phyloP scores from a whole-genome alignment of 1,140 invertebrate species.

The Aphaenogaster rudis region DNA sequence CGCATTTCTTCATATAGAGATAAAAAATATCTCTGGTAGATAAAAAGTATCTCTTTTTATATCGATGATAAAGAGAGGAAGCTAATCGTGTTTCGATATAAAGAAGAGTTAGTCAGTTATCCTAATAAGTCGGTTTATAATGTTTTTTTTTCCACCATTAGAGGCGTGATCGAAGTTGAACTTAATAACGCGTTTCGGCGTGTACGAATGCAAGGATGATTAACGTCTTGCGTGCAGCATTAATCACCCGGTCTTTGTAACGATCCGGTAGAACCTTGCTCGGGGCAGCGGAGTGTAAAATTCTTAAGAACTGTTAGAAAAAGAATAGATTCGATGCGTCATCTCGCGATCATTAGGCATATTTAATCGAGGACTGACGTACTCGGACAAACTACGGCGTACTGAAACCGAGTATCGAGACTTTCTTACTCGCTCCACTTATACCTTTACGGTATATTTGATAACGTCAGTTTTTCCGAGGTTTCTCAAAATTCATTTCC shows the following conservation, averaged over 20 bases:
- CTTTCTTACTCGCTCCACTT: not conserved
- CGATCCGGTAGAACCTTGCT: not conserved
- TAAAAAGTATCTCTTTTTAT: constrained; percentile 9
- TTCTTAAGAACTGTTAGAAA: constrained; percentile 36
- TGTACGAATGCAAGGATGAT: constrained; percentile 14
- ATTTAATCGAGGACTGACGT: constrained; percentile 3
- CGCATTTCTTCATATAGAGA: not conserved
- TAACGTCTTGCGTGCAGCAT: constrained; percentile 24
- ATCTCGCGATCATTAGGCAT: constrained; percentile 12
- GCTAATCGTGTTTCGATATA: not conserved
- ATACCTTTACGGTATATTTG: not conserved
- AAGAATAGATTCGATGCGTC: constrained; percentile 32
- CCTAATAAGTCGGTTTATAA: not conserved
- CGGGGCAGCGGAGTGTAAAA: constrained; percentile 6
- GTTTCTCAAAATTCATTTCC: not conserved
- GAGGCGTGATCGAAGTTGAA: not conserved
- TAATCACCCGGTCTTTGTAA: constrained; percentile 14
- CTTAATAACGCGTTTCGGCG: constrained; percentile 3
- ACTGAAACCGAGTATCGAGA: not conserved
- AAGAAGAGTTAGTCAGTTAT: not conserved
- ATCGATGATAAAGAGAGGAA: not conserved
- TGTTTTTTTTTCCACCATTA: not conserved
- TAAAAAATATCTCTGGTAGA: not conserved
- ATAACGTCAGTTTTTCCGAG: not conserved
- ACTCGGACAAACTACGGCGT: not conserved